Conservation (phyloP, 2,888 invertebrate species). For the Netelia virgata region DNA sequence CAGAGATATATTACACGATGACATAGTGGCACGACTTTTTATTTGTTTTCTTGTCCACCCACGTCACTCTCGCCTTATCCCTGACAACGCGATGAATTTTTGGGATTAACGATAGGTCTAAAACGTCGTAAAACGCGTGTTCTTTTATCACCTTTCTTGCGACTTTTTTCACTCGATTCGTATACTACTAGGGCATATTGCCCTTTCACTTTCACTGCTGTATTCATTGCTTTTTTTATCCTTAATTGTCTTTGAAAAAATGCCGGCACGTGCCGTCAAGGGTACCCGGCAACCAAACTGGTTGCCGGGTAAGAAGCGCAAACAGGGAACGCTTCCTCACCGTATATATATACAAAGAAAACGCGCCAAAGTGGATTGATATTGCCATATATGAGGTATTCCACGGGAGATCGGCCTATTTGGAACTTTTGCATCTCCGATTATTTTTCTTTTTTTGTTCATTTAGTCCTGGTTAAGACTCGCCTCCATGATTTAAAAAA, state of each 20-base stretch:
- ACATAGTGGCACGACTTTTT: conserved; percentile 29
- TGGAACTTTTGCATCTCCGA: too few species aligned
- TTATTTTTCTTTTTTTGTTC: too few species aligned
- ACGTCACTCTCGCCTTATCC: conserved; percentile 8
- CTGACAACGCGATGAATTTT: conserved; percentile 36
- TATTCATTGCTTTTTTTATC: not conserved
- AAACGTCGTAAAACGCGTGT: conserved; percentile 30
- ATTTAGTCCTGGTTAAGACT: too few species aligned
- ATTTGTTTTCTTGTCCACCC: conserved; percentile 13
- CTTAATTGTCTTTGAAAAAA: not conserved
- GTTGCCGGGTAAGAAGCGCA: not conserved
- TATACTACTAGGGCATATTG: conserved; percentile 29
- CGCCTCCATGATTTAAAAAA: too few species aligned
- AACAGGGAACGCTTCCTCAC: not conserved
- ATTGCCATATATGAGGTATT: too few species aligned
- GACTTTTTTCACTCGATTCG: not conserved
- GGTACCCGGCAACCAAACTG: not conserved
- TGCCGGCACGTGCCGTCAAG: too few species aligned
- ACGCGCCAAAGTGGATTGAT: too few species aligned
- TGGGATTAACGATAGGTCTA: conserved; percentile 25
- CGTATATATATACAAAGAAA: not conserved
- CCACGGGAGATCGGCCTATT: too few species aligned
- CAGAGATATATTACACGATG: conserved; percentile 18
- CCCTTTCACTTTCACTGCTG: conserved; percentile 23
- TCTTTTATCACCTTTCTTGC: not conserved